Base-by-base conservation (phyloP, 2,888 invertebrate species). In the Amaurobius ferox region DNA sequence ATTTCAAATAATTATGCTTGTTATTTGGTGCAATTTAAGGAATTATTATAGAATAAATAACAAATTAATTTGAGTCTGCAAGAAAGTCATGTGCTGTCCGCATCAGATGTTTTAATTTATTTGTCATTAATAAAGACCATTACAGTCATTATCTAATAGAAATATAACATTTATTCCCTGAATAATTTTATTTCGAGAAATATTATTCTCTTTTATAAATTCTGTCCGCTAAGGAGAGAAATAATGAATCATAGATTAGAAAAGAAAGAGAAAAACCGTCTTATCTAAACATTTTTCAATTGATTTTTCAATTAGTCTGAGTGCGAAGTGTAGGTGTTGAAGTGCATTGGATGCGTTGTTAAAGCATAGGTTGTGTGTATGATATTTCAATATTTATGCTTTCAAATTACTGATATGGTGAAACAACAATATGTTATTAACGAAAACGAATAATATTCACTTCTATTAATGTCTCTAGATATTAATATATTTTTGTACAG, bases 281-380 rank as follows among this genome's bases (percentile, higher is more conserved):
- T 79, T 79, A 79, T 70, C 79, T 70, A 71, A 79, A 79, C 44
- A 79, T 62, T 61, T 71, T 26, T 30, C 23, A 70, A 79, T 79
- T 44, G 79, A 79, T 79, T 79, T 79, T 79, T 79, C 79, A 79
- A 79, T 79, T 79, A 79, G 70, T 44, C 62, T 26, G 7, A 32
- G 28, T 13, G 13, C 30, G 32, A 66, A 55, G 23, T 55, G 55
- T 55, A 55, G 55, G 55, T 23, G 55, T 55, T 55, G 55, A 55
- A 55, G 55, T 55, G 55, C 11, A 55, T 55, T 55, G 55, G 55
- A 55, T 55, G 19, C 23, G 55, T 55, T 55, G 23, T 55, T 55
- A 55, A 55, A 55, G 23, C 55, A 55, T 2, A 55, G 55, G 55
- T 23, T 3, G 55, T 23, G 1, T 19, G 55, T n/a, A 23, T 55